Percentiles rank a stretch among this genome's conserved stretches.
These are phyloP conservation scores for Isichthys henryi DNA, from an alignment of 2,113 vertebrate species.

Conservation along the genomic window DNA sequence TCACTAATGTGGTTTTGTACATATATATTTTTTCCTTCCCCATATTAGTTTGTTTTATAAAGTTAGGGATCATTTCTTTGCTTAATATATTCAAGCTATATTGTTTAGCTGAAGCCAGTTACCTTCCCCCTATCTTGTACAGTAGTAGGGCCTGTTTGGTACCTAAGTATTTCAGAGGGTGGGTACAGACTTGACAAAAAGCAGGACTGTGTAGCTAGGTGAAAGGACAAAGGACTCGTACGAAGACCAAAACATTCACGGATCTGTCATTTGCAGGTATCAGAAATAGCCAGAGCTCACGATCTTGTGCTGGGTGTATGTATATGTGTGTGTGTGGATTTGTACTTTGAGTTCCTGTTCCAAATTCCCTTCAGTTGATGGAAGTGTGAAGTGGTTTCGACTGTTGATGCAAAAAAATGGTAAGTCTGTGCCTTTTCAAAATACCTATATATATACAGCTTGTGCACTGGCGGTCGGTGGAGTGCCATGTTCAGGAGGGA, in stretches of 20 bases:
- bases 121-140: background rate
- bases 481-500: slow-evolving; percentile 9
- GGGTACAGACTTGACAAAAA: background rate
- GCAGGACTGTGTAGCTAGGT: slow-evolving; percentile 5
- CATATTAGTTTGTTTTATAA: slow-evolving; percentile 15
- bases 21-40: background rate
- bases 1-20: background rate
- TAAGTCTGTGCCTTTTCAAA: slow-evolving; percentile 38
- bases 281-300: background rate
- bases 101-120: background rate
- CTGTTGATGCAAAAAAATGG: slow-evolving; percentile 34
- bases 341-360: background rate
- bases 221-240: background rate
- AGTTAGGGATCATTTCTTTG: background rate
- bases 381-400: background rate
- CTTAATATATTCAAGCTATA: background rate
- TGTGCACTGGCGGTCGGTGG: slow-evolving; percentile 21
- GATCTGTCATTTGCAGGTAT: background rate
- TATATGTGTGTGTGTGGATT: background rate
- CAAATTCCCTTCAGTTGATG: background rate
- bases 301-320: background rate
- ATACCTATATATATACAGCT: slow-evolving; percentile 11
- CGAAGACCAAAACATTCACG: background rate
- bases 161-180: background rate
- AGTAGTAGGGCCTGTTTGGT: background rate